These are phyloP conservation scores for Oasisia sp. DNA, from an alignment of 2,888 invertebrate species.

Conservation along the genomic window DNA sequence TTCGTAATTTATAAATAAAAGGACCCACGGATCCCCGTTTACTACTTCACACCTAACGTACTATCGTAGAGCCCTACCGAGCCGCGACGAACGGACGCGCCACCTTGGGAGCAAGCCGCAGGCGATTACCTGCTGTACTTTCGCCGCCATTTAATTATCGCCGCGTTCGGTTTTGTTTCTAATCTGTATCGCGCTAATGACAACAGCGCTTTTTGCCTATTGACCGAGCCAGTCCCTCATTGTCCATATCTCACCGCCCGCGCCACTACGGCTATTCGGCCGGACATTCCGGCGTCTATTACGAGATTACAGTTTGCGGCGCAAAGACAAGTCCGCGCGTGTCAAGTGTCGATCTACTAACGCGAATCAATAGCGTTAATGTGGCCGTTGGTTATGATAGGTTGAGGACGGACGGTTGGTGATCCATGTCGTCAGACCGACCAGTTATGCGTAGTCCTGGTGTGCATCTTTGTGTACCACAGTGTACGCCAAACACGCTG, in stretches of 20 bases:
- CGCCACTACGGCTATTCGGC: not conserved
- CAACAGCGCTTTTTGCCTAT: not conserved
- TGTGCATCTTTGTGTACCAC: not conserved
- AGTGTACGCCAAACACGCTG: not conserved
- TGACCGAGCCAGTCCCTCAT: not conserved
- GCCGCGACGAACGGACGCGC: not conserved
- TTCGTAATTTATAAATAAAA: too few relatives aligned
- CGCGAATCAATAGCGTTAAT: slow-evolving; percentile 13
- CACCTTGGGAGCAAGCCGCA: not conserved
- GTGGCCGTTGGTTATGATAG: not conserved
- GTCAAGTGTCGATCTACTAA: slow-evolving; percentile 8
- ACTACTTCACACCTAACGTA: too few relatives aligned
- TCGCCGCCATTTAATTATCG: not conserved
- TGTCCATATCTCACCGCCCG: not conserved
- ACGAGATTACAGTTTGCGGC: slow-evolving; percentile 2
- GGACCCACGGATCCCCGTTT: too few relatives aligned
- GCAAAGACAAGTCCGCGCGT: not conserved
- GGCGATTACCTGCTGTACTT: not conserved
- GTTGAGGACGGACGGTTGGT: not conserved
- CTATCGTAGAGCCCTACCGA: not conserved
- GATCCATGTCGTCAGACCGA: not conserved
- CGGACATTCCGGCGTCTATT: slow-evolving; percentile 13
- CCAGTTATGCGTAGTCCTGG: not conserved
- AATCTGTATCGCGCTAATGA: not conserved
- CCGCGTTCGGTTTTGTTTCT: not conserved